Evolutionary conservation across 2,113 vertebrate genomes (phyloP), one percentile per base, ranked within the genome.

Genomic region (Periophthalmus modestus): DNA sequence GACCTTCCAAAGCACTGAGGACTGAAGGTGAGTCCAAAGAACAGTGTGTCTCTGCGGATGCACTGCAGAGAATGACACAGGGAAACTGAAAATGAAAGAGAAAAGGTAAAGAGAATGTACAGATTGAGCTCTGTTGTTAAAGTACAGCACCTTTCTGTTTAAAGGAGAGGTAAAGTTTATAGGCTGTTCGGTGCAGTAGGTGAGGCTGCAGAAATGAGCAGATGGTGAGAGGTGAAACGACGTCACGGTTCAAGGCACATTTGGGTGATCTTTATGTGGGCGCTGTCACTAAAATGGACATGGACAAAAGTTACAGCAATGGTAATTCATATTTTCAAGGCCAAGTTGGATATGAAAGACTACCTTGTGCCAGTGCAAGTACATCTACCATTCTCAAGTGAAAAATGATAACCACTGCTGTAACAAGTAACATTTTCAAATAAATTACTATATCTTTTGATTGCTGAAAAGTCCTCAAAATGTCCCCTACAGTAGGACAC

Each of bases 1-100:
- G 63, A 67, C 67, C 21, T 65, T 65, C 52, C 75, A 24, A 59
- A 15, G 46, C 58, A 61, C 39, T 52, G 36, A 7, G 39, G 34
- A 19, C 71, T 33, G 67, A 46, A 71, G 70, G 65, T 61, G 47
- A 59, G 48, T 10, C 2, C 2, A 52, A 62, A 55, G 14, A 66
- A 59, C 0, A 4, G 15, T 54, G 34, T 63, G 66, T 33, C 13
- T 66, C 28, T 71, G 33, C 10, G 62, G 55, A 77, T 39, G 46
- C 12, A 55, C 58, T 73, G 52, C 18, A 33, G 50, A 39, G 50
- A 71, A 79, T 73, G 78, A 76, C 33, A 74, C 28, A 66, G 80
- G 52, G 67, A 75, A 72, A 81, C 69, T 21, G 15, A 43, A 65
- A 65, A 18, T 43, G 18, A n/a, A 43, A 43, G 39, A 11, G 61